Evolutionary conservation across 2,113 vertebrate genomes (phyloP).

Genomic region (Cyphomyrus discorhynchus): DNA sequence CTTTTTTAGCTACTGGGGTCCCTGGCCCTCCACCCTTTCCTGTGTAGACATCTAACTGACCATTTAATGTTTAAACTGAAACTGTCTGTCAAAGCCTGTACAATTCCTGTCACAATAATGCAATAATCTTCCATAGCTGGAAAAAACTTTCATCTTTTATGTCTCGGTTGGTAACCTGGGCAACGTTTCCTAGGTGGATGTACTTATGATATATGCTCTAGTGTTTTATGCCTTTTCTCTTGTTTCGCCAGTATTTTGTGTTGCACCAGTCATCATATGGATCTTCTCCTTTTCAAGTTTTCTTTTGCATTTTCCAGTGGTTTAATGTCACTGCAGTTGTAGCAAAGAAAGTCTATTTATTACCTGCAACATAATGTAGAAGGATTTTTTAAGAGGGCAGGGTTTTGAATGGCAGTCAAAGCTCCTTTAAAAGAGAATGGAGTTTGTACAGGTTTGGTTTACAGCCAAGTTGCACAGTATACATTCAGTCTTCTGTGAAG

Average conservation of each 20-base stretch:
- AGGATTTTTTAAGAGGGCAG: neutral
- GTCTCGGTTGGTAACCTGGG: neutral
- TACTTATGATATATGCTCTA: neutral
- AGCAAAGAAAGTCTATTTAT: neutral
- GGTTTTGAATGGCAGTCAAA: neutral
- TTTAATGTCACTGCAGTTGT: neutral
- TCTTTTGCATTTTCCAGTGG: neutral
- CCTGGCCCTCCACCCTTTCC: neutral
- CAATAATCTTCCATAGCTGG: neutral
- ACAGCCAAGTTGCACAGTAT: neutral
- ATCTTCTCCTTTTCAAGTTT: neutral
- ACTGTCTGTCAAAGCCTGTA: conserved; percentile 25
- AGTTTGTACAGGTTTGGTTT: neutral
- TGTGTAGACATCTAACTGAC: neutral
- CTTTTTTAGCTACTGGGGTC: conserved; percentile 9
- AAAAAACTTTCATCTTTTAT: conserved; percentile 4
- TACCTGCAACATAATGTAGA: conserved; percentile 3
- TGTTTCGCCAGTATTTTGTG: neutral
- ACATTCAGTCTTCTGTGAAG: neutral
- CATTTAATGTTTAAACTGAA: conserved; percentile 21
- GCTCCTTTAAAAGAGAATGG: neutral
- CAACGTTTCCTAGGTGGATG: neutral
- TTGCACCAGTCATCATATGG: neutral
- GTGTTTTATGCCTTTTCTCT: neutral
- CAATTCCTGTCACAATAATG: conserved; percentile 2